Conservation (phyloP, 2,797 vertebrate species). For the Cetoscarus ocellatus region DNA sequence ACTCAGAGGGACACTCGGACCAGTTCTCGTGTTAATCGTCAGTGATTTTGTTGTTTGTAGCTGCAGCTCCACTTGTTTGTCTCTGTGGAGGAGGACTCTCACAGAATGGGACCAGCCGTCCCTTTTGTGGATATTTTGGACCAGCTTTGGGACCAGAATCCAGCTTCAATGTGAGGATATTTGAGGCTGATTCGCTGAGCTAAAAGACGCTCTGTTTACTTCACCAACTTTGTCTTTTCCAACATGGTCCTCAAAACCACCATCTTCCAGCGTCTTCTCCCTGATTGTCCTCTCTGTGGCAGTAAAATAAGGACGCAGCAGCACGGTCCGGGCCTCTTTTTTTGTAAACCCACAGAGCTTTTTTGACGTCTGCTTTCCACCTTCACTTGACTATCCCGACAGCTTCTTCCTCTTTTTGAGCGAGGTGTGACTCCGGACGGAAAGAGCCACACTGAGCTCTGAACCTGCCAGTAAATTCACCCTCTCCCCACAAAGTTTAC, state of each 20-base stretch:
- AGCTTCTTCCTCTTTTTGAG: slow-evolving; percentile 15
- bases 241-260: neutral
- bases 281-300: slow-evolving; percentile 20
- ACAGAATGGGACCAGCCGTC: slow-evolving; percentile 2
- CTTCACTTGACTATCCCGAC: neutral
- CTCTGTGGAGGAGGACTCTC: slow-evolving; percentile 24
- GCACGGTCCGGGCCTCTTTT: slow-evolving; percentile 38
- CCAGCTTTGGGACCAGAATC: neutral
- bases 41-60: slow-evolving; percentile 24
- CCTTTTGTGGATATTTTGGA: slow-evolving; percentile 10
- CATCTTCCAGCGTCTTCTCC: neutral
- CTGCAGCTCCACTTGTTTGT: slow-evolving; percentile 11
- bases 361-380: neutral
- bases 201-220: slow-evolving; percentile 10
- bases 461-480: slow-evolving; percentile 33
- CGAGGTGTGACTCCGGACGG: slow-evolving; percentile 13
- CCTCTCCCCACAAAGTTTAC: slow-evolving; percentile 21
- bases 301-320: slow-evolving; percentile 17
- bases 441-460: slow-evolving; percentile 28
- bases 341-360: slow-evolving; percentile 15
- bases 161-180: slow-evolving; percentile 22
- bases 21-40: slow-evolving; percentile 22
- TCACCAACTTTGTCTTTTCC: slow-evolving; percentile 13
- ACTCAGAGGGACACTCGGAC: slow-evolving; percentile 13
- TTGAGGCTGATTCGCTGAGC: neutral